Percentiles rank a stretch among this genome's conserved stretches.
phyloP scores from a whole-genome alignment of 2,888 invertebrate genomes.

The Acanthacorydalis orientalis region DNA sequence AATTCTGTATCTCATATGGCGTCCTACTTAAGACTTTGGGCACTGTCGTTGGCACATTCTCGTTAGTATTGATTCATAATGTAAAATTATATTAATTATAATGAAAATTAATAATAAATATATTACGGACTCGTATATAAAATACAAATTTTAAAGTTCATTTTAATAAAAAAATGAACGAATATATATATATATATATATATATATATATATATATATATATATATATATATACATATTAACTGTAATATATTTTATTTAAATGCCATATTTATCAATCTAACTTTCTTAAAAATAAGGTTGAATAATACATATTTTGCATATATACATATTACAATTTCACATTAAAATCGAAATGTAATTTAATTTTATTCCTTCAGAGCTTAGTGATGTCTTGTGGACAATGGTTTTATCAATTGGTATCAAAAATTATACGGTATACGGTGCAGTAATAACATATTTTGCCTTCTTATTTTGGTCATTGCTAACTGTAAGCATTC shows the following conservation, averaged over 20 bases:
- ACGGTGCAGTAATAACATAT: slow-evolving; percentile 69
- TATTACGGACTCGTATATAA: too few relatives aligned
- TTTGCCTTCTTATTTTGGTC: slow-evolving; percentile 87
- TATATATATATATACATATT: too few relatives aligned
- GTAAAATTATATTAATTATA: too few relatives aligned
- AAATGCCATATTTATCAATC: too few relatives aligned
- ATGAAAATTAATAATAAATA: too few relatives aligned
- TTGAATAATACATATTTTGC: too few relatives aligned
- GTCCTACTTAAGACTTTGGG: slow-evolving; percentile 97
- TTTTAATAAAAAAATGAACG: too few relatives aligned
- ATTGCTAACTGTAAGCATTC: slow-evolving; percentile 78
- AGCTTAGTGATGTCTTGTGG: slow-evolving; percentile 85
- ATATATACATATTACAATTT: not conserved
- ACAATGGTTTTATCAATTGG: slow-evolving; percentile 59
- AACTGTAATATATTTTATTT: too few relatives aligned
- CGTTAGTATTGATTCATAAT: slow-evolving; percentile 42
- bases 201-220: too few relatives aligned
- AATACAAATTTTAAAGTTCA: too few relatives aligned
- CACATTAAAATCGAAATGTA: not conserved
- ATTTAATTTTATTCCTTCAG: slow-evolving; percentile 25
- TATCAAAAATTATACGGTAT: slow-evolving; percentile 14
- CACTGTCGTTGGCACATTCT: slow-evolving; percentile 93
- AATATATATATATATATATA: too few relatives aligned
- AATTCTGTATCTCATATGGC: slow-evolving; percentile 98
- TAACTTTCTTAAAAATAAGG: too few relatives aligned